Conservation (phyloP, 2,888 invertebrate genomes). For the Eurois occulta region DNA sequence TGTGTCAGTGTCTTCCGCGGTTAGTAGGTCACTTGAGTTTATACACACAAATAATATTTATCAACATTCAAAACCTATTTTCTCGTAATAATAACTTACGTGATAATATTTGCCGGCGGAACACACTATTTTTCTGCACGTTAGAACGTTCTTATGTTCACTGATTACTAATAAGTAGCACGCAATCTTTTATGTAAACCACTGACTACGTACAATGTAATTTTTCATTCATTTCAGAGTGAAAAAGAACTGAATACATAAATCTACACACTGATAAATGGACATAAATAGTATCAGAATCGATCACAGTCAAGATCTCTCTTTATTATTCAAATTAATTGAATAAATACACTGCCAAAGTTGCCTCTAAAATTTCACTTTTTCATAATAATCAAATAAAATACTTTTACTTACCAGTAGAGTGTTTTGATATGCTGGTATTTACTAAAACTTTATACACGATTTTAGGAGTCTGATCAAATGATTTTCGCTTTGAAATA, state of each 20-base stretch:
- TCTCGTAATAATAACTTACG: constrained; percentile 53
- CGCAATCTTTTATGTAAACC: constrained; percentile 57
- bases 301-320: constrained; percentile 69
- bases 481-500: constrained; percentile 68
- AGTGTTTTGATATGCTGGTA: constrained; percentile 39
- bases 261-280: constrained; percentile 66
- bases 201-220: constrained; percentile 36
- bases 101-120: constrained; percentile 57
- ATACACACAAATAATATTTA: constrained; percentile 47
- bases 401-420: constrained; percentile 65
- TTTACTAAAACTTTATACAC: constrained; percentile 47
- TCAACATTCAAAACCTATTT: constrained; percentile 48
- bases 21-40: constrained; percentile 62
- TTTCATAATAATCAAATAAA: constrained; percentile 44
- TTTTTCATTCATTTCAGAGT: constrained; percentile 59
- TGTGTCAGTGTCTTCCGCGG: constrained; percentile 58
- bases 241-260: constrained; percentile 60
- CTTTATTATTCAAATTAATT: constrained; percentile 76
- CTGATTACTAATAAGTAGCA: constrained; percentile 52
- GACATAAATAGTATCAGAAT: constrained; percentile 68
- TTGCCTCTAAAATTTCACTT: constrained; percentile 64
- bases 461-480: constrained; percentile 39
- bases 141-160: constrained; percentile 33
- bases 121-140: constrained; percentile 57
- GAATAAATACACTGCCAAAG: constrained; percentile 65